These are phyloP conservation scores for Tridacna crocea DNA, from an alignment of 2,888 invertebrate species.

Conservation along the genomic window DNA sequence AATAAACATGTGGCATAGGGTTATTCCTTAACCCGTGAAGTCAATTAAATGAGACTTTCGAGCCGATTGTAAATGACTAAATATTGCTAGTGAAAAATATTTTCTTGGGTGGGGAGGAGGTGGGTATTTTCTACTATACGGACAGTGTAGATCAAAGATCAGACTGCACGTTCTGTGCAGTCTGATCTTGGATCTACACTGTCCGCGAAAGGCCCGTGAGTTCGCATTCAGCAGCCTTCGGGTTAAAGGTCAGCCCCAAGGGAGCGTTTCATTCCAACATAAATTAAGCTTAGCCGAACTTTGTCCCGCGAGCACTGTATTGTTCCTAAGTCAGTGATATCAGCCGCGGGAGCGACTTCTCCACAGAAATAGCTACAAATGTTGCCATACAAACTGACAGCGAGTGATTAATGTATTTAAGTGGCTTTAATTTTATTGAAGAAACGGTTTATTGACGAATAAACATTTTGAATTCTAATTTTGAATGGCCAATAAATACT, in stretches of 20 bases:
- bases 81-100: too few species aligned
- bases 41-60: too few species aligned
- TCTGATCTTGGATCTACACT: too few species aligned
- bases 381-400: constrained; percentile 55
- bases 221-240: too few species aligned
- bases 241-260: constrained; percentile 3
- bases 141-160: too few species aligned
- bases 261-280: constrained; percentile 50
- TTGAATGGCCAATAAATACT: constrained; percentile 26
- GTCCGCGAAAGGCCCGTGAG: too few species aligned
- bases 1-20: too few species aligned
- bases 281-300: constrained; percentile 53
- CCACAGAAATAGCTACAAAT: constrained; percentile 50
- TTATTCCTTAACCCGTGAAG: too few species aligned
- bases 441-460: constrained; percentile 23
- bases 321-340: constrained; percentile 20
- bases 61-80: too few species aligned
- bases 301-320: constrained; percentile 25
- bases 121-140: too few species aligned
- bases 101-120: too few species aligned
- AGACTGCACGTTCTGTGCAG: too few species aligned
- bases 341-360: constrained; percentile 33
- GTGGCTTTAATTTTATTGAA: constrained; percentile 32
- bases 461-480: constrained; percentile 25
- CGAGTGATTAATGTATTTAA: constrained; percentile 43